phyloP scores from a whole-genome alignment of 2,797 vertebrate genomes.

The Trematomus bernacchii region DNA sequence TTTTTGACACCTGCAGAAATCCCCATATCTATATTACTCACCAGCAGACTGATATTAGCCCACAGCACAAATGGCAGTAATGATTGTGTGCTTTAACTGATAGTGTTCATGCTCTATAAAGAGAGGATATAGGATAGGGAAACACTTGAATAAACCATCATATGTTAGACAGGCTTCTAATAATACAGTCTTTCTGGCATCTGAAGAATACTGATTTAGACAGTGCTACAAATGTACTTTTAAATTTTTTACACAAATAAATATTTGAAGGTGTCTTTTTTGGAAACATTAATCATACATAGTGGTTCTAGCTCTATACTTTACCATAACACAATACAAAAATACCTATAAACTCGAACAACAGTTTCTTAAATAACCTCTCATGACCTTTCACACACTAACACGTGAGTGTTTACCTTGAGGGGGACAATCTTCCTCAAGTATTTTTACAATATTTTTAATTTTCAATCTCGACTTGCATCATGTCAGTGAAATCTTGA shows the following conservation, averaged over 20 bases:
- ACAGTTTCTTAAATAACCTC: too few relatives aligned
- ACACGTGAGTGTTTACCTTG: too few relatives aligned
- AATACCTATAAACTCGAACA: neutral
- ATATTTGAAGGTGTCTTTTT: neutral
- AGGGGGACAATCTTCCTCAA: too few relatives aligned
- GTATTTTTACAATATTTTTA: too few relatives aligned
- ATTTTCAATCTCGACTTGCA: too few relatives aligned
- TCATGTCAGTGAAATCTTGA: too few relatives aligned
- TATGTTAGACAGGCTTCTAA: slow-evolving; percentile 20
- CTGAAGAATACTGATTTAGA: neutral
- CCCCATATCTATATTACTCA: slow-evolving; percentile 75
- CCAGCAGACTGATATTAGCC: slow-evolving; percentile 72
- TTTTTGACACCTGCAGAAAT: slow-evolving; percentile 65
- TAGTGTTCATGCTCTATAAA: slow-evolving; percentile 39
- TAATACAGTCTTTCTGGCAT: slow-evolving; percentile 5
- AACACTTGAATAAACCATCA: slow-evolving; percentile 43
- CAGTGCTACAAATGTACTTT: neutral
- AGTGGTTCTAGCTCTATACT: neutral
- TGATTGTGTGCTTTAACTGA: slow-evolving; percentile 65
- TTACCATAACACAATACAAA: neutral
- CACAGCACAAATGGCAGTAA: slow-evolving; percentile 15
- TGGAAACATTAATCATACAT: neutral
- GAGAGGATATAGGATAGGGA: slow-evolving; percentile 29
- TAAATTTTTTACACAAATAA: neutral
- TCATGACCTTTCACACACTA: too few relatives aligned